Evolutionary conservation across 1,140 invertebrate species (phyloP).

Genomic region (Melitaea cinxia): DNA sequence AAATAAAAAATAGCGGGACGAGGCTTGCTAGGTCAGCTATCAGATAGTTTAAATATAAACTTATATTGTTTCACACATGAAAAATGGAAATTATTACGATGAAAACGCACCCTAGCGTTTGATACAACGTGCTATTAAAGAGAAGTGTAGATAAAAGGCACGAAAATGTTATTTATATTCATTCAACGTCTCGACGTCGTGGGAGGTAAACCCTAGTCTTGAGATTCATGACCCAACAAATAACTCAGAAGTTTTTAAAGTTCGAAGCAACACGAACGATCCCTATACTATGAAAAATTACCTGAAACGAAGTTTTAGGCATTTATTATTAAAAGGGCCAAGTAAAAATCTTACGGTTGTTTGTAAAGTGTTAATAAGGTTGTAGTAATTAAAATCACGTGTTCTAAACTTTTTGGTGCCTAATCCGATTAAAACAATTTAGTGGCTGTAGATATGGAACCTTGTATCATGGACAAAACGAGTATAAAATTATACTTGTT

Average conservation of each 20-base stretch:
- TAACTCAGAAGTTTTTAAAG: conserved; percentile 29
- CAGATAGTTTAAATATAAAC: too few species aligned
- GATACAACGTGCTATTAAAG: not conserved
- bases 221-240: conserved; percentile 40
- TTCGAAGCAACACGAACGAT: conserved; percentile 29
- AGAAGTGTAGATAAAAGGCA: conserved; percentile 26
- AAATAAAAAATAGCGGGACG: too few species aligned
- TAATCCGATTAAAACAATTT: too few species aligned
- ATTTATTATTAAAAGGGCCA: conserved; percentile 25
- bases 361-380: not conserved
- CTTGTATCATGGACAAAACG: too few species aligned
- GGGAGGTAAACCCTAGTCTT: conserved; percentile 33
- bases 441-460: too few species aligned
- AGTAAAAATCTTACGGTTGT: conserved; percentile 9
- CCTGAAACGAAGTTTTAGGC: conserved; percentile 25
- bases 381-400: too few species aligned
- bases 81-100: too few species aligned
- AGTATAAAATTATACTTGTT: too few species aligned
- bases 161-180: conserved; percentile 34
- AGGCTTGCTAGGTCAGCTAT: too few species aligned
- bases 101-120: too few species aligned
- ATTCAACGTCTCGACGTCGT: conserved; percentile 30
- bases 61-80: too few species aligned
- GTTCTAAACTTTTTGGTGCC: too few species aligned
- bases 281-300: conserved; percentile 31